phyloP scores from a whole-genome alignment of 1,140 invertebrate species.

The Papilio machaon region DNA sequence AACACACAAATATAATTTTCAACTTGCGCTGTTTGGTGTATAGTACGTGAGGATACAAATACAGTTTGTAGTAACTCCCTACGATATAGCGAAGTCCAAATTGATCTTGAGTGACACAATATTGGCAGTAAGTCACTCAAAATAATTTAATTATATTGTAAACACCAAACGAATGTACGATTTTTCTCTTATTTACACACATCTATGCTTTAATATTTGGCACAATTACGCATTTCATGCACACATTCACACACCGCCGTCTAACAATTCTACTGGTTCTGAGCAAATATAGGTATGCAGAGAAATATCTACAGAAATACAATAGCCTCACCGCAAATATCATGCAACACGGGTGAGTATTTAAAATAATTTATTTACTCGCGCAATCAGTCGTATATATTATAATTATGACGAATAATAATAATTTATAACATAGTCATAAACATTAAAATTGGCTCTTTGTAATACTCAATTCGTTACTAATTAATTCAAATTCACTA shows the following conservation, averaged over 20 bases:
- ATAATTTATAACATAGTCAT: slow-evolving; percentile 56
- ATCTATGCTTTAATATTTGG: slow-evolving; percentile 70
- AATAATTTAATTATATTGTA: slow-evolving; percentile 44
- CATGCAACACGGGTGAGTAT: slow-evolving; percentile 72
- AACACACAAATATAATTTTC: slow-evolving; percentile 19
- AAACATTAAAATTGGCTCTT: slow-evolving; percentile 38
- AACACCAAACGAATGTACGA: slow-evolving; percentile 49
- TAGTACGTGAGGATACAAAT: neutral
- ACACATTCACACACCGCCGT: slow-evolving; percentile 62
- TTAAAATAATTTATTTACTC: slow-evolving; percentile 79
- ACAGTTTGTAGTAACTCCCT: neutral
- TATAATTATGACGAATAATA: slow-evolving; percentile 75
- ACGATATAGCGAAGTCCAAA: slow-evolving; percentile 14
- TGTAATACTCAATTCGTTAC: slow-evolving; percentile 31
- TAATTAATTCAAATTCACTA: slow-evolving; percentile 31
- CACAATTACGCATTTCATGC: slow-evolving; percentile 74
- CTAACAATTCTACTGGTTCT: slow-evolving; percentile 65
- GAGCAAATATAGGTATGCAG: slow-evolving; percentile 81
- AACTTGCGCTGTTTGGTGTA: neutral
- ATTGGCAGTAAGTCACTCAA: slow-evolving; percentile 62
- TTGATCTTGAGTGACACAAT: slow-evolving; percentile 45
- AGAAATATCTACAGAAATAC: slow-evolving; percentile 75
- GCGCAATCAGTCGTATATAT: slow-evolving; percentile 79
- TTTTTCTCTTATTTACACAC: slow-evolving; percentile 63
- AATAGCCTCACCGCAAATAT: slow-evolving; percentile 63